A percentile compares a stretch with the other conserved stretches of the same genome.
phyloP scores from a whole-genome alignment of 2,797 vertebrate genomes.

The Parauchenoglanis ngamensis region DNA sequence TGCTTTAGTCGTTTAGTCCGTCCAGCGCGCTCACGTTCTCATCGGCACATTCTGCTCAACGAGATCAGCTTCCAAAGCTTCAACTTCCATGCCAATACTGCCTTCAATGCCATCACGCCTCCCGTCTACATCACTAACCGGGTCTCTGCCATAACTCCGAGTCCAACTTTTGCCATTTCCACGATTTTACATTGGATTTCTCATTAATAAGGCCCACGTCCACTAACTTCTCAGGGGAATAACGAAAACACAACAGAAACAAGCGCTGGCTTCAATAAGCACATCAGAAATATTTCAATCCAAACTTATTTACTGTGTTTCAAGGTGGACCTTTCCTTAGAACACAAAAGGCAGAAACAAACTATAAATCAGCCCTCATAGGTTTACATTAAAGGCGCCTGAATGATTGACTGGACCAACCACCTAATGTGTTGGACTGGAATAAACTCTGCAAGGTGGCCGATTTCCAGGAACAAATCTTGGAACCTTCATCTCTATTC shows the following conservation, averaged over 20 bases:
- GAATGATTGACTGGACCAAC: conserved; percentile 16
- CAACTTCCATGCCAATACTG: neutral
- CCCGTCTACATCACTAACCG: neutral
- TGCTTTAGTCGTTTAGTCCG: neutral
- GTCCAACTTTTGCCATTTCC: neutral
- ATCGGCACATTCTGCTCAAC: neutral
- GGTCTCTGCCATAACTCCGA: neutral
- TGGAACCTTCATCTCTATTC: conserved; percentile 8
- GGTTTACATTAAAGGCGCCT: neutral
- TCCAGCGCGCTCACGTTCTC: neutral
- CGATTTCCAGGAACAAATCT: conserved; percentile 34
- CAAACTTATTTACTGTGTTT: neutral
- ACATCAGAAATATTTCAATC: neutral
- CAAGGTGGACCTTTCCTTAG: neutral
- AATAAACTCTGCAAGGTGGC: conserved; percentile 22
- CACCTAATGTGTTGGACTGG: neutral
- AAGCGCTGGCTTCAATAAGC: neutral
- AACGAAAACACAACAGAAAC: neutral
- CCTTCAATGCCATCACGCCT: neutral
- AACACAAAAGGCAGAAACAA: neutral
- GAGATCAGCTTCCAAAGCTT: neutral
- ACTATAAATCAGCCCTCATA: neutral
- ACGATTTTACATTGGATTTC: neutral
- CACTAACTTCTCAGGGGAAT: neutral
- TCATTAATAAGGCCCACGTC: neutral